Conservation (phyloP, 2,113 vertebrate species). For the Anarhynchus alexandrinus region DNA sequence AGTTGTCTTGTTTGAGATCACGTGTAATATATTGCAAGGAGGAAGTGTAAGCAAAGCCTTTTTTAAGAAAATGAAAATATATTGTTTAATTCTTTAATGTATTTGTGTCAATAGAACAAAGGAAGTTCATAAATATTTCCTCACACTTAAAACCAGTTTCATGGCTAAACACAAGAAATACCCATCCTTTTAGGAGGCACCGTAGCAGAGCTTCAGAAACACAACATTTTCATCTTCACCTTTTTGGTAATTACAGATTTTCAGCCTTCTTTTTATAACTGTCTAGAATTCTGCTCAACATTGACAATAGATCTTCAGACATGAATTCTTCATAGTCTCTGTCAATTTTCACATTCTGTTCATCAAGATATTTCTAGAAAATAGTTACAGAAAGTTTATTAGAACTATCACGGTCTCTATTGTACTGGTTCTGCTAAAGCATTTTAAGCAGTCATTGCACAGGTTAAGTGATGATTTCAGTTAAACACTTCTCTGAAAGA, state of each 20-base stretch:
- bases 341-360: constrained; percentile 67
- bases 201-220: background rate
- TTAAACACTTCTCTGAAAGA: background rate
- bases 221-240: background rate
- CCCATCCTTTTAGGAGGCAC: background rate
- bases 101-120: background rate
- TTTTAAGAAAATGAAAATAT: background rate
- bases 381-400: background rate
- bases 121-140: background rate
- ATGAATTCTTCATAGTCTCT: constrained; percentile 68
- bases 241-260: background rate
- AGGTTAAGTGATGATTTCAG: background rate
- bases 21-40: background rate
- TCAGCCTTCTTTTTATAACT: constrained; percentile 71
- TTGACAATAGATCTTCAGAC: constrained; percentile 65
- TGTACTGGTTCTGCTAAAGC: background rate
- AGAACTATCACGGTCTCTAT: background rate
- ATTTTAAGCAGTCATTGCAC: background rate
- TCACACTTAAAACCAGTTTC: background rate
- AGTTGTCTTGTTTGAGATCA: background rate
- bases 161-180: background rate
- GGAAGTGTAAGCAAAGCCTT: background rate
- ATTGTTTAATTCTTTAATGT: background rate
- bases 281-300: constrained; percentile 52
- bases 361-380: constrained; percentile 74